Conservation (phyloP, 1,140 invertebrate species). For the Dendroctonus ponderosae region DNA sequence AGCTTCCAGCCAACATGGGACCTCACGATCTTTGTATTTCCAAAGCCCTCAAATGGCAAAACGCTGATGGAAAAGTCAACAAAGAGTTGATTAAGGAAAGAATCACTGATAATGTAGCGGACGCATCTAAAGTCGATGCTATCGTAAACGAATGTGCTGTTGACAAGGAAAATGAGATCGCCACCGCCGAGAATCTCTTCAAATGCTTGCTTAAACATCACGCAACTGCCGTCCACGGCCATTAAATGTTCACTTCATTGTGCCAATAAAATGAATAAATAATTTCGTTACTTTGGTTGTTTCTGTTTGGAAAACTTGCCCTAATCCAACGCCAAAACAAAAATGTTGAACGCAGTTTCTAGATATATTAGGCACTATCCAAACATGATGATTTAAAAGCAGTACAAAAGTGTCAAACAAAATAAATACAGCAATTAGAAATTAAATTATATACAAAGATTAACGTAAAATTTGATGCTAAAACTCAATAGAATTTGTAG, state of each 20-base stretch:
- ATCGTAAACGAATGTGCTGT: conserved; percentile 11
- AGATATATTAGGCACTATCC: neutral
- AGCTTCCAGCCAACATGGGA: conserved; percentile 2
- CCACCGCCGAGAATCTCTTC: conserved; percentile 16
- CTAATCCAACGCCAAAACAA: neutral
- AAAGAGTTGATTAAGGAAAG: neutral
- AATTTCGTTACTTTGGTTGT: neutral
- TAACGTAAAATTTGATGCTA: too few species aligned
- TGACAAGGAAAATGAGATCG: conserved; percentile 7
- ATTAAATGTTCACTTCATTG: neutral
- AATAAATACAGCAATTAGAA: too few species aligned
- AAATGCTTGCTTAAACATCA: conserved; percentile 11
- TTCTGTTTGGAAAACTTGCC: neutral
- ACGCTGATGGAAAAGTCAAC: conserved; percentile 23
- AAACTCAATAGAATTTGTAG: too few species aligned
- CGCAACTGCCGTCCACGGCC: neutral
- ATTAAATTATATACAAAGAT: too few species aligned
- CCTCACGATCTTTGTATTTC: conserved; percentile 14
- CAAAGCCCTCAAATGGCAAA: conserved; percentile 4
- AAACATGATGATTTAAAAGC: too few species aligned
- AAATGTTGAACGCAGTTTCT: neutral
- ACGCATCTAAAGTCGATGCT: conserved; percentile 5
- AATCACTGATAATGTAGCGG: neutral
- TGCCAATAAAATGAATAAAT: neutral
- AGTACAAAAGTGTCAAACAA: too few species aligned